Conservation (phyloP, 1,140 invertebrate genomes). For the Cepaea nemoralis region DNA sequence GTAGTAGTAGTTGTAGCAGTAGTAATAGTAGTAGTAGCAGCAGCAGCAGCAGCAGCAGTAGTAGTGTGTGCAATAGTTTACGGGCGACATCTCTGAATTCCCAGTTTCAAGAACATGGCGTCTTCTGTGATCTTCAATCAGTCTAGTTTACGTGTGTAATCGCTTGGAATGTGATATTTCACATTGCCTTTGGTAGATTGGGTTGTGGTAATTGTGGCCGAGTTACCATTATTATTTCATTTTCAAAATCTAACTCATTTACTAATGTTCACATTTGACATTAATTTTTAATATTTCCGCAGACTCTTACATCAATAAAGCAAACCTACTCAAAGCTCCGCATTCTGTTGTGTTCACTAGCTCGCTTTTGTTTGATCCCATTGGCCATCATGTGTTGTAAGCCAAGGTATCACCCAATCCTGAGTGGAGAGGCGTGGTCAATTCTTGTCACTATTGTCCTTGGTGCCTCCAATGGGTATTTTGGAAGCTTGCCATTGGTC, state of each 20-base stretch:
- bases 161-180: too few species aligned
- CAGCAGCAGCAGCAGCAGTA: too few species aligned
- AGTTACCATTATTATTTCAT: too few species aligned
- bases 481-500: slow-evolving; percentile 92
- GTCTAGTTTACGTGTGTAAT: too few species aligned
- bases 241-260: too few species aligned
- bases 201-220: too few species aligned
- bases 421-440: slow-evolving; percentile 71
- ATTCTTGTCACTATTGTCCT: slow-evolving; percentile 79
- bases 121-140: too few species aligned
- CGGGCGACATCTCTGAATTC: background rate
- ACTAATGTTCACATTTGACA: background rate
- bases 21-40: too few species aligned
- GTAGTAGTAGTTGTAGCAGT: too few species aligned
- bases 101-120: background rate
- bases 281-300: background rate
- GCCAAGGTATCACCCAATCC: background rate
- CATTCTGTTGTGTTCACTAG: background rate
- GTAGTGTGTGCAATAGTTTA: too few species aligned
- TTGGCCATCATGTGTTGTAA: slow-evolving; percentile 29
- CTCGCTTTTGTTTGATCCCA: slow-evolving; percentile 17
- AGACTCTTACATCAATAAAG: slow-evolving; percentile 3
- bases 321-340: slow-evolving; percentile 13
- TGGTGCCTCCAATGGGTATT: slow-evolving; percentile 87
- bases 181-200: too few species aligned